phyloP scores from a whole-genome alignment of 2,113 vertebrate species.

The Pitta sordida region DNA sequence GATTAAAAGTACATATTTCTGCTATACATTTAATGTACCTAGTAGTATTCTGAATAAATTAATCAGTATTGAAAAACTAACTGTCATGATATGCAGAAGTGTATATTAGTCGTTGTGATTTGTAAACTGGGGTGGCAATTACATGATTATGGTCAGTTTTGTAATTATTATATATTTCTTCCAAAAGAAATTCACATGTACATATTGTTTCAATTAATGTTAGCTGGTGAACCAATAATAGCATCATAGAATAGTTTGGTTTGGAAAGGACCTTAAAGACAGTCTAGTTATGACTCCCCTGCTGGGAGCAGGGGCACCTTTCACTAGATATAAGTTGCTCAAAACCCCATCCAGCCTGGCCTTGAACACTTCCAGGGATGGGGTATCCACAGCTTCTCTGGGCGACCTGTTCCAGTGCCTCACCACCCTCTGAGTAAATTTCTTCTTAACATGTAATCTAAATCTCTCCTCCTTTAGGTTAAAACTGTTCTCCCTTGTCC shows the following conservation, averaged over 20 bases:
- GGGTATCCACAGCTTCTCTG: not conserved
- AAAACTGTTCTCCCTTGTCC: not conserved
- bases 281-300: not conserved
- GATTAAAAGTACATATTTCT: not conserved
- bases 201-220: not conserved
- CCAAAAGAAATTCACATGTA: not conserved
- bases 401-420: not conserved
- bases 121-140: not conserved
- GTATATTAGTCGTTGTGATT: not conserved
- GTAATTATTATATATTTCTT: not conserved
- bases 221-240: not conserved
- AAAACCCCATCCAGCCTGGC: not conserved
- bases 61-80: not conserved
- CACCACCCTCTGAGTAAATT: not conserved
- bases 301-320: not conserved
- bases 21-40: not conserved
- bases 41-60: not conserved
- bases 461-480: not conserved
- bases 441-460: not conserved
- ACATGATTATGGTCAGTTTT: not conserved
- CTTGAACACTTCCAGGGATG: not conserved
- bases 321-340: not conserved
- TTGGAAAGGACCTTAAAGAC: not conserved
- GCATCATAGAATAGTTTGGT: not conserved
- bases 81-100: not conserved